Percentiles rank a stretch among this genome's conserved stretches.
Evolutionary conservation across 1,140 invertebrate species (phyloP).

Genomic region (Pseudomyrmex cubaensis): DNA sequence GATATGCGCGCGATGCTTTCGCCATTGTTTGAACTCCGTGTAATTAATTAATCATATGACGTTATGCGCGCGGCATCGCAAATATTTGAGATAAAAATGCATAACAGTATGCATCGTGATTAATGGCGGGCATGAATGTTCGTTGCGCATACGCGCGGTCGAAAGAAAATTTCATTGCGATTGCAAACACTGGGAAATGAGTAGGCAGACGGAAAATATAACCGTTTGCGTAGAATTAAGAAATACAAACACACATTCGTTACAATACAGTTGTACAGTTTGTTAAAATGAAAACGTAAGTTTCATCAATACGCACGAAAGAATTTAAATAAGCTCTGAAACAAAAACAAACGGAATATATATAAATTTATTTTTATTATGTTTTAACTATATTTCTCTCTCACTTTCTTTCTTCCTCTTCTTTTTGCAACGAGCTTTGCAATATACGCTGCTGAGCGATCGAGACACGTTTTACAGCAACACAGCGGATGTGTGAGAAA

Average conservation of each 20-base stretch:
- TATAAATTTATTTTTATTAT: too few species aligned
- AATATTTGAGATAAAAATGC: conserved; percentile 61
- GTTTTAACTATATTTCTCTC: too few species aligned
- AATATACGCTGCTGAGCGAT: too few species aligned
- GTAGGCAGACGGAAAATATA: conserved; percentile 6
- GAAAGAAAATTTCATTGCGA: conserved; percentile 37
- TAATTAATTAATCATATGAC: conserved; percentile 57
- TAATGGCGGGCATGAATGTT: conserved; percentile 38
- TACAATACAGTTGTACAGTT: not conserved
- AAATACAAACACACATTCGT: not conserved
- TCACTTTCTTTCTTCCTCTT: too few species aligned
- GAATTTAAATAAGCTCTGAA: too few species aligned
- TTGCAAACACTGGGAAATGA: conserved; percentile 42
- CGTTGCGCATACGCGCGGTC: not conserved
- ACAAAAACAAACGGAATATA: too few species aligned
- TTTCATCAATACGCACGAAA: too few species aligned
- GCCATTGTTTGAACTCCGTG: conserved; percentile 52
- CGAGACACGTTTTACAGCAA: too few species aligned
- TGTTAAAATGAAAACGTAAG: too few species aligned
- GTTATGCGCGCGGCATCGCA: conserved; percentile 47
- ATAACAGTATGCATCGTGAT: conserved; percentile 55
- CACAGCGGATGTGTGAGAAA: not conserved
- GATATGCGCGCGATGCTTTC: conserved; percentile 21
- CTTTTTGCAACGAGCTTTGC: too few species aligned
- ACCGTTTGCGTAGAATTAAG: conserved; percentile 9